Evolutionary conservation across 2,797 vertebrate genomes (phyloP).

Genomic region (Mycteria americana): DNA sequence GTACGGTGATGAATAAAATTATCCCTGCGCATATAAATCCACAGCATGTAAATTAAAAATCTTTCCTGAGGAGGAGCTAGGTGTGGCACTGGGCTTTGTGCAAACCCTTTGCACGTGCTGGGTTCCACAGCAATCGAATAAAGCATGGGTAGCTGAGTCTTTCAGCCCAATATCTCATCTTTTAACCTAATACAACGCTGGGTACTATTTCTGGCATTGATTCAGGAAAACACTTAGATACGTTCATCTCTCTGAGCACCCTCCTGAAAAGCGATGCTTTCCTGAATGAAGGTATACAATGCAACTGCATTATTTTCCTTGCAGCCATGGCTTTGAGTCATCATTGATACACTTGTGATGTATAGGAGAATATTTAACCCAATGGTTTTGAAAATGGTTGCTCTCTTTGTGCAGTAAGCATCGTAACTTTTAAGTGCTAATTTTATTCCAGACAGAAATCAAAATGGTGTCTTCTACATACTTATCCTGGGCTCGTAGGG

Average conservation of each 20-base stretch:
- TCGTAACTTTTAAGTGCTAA: fast-evolving
- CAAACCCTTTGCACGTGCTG: not conserved
- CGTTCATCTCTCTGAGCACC: not conserved
- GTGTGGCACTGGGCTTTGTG: not conserved
- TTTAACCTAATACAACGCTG: fast-evolving
- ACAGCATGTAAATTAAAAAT: not conserved
- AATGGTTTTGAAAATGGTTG: not conserved
- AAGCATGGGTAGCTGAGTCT: not conserved
- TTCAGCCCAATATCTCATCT: not conserved
- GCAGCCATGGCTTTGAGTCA: not conserved
- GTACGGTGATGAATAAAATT: not conserved
- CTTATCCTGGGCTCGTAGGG: not conserved
- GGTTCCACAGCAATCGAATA: not conserved
- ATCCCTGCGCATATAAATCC: not conserved
- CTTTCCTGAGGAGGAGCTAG: not conserved
- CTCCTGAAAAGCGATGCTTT: not conserved
- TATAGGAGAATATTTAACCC: fast-evolving
- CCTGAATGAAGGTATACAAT: not conserved
- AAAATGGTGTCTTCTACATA: not conserved
- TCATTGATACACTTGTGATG: not conserved
- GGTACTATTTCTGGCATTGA: not conserved
- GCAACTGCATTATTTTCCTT: not conserved
- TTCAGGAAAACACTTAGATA: not conserved
- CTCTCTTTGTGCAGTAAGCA: not conserved
- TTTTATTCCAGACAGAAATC: not conserved